phyloP scores from a whole-genome alignment of 2,113 vertebrate genomes.

The Eublepharis macularius region DNA sequence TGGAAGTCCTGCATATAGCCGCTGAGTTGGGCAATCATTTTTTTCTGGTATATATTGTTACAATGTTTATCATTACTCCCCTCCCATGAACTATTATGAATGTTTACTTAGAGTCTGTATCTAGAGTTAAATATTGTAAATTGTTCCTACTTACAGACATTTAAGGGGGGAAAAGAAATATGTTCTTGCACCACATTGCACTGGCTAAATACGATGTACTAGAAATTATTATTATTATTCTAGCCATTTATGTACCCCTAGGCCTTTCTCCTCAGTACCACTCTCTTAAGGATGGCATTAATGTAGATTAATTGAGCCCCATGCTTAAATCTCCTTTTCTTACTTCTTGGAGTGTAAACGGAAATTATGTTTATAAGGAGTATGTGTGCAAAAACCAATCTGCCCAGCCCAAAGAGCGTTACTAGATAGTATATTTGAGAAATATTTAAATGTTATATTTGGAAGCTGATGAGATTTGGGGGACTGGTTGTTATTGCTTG shows the following conservation, averaged over 20 bases:
- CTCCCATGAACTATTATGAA: background rate
- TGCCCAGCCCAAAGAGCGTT: background rate
- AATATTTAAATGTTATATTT: background rate
- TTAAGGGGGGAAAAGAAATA: background rate
- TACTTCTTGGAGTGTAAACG: background rate
- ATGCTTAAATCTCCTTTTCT: background rate
- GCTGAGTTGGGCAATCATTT: background rate
- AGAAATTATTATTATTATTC: background rate
- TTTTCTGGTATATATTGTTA: background rate
- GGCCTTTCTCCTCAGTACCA: background rate
- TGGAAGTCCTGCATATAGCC: background rate
- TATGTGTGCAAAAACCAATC: background rate
- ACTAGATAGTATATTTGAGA: background rate
- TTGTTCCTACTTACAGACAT: background rate
- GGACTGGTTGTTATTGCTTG: background rate
- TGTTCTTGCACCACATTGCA: background rate
- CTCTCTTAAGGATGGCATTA: background rate
- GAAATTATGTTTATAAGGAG: background rate
- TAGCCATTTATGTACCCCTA: background rate
- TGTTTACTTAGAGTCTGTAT: background rate
- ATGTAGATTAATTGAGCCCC: background rate
- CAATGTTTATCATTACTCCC: background rate
- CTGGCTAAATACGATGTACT: background rate
- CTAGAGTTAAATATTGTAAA: background rate
- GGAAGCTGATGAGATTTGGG: background rate